Evolutionary conservation across 2,113 vertebrate genomes (phyloP).

Genomic region (Clupea harengus): DNA sequence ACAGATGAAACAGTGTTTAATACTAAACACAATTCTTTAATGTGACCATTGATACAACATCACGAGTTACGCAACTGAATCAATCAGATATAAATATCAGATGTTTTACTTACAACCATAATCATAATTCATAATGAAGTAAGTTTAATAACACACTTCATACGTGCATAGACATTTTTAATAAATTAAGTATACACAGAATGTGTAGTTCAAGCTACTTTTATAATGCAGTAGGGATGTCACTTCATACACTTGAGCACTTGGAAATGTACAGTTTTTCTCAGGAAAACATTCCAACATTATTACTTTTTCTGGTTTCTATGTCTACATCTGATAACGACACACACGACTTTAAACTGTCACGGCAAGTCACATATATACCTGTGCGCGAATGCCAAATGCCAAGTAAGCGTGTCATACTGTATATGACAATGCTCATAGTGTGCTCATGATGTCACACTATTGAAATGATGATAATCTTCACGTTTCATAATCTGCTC

Average conservation of each 20-base stretch:
- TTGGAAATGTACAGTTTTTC: too few species aligned
- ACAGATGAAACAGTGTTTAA: too few species aligned
- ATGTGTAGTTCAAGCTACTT: not conserved
- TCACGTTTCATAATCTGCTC: not conserved
- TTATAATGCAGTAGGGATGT: not conserved
- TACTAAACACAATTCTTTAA: too few species aligned
- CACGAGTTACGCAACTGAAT: not conserved
- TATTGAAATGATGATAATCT: not conserved
- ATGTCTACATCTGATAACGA: too few species aligned
- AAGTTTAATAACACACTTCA: not conserved
- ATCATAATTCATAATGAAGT: not conserved
- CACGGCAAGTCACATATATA: not conserved
- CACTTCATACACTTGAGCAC: not conserved
- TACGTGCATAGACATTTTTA: too few species aligned
- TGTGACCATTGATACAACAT: not conserved
- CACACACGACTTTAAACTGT: too few species aligned
- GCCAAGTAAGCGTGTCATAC: not conserved
- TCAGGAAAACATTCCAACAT: too few species aligned
- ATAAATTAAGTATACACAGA: not conserved
- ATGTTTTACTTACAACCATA: not conserved
- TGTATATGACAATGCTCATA: not conserved
- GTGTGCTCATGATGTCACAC: too few species aligned
- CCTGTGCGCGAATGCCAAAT: not conserved
- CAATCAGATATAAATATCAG: not conserved
- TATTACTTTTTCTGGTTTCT: too few species aligned